Conservation (phyloP, 2,797 vertebrate genomes). For the Eleutherodactylus coqui region DNA sequence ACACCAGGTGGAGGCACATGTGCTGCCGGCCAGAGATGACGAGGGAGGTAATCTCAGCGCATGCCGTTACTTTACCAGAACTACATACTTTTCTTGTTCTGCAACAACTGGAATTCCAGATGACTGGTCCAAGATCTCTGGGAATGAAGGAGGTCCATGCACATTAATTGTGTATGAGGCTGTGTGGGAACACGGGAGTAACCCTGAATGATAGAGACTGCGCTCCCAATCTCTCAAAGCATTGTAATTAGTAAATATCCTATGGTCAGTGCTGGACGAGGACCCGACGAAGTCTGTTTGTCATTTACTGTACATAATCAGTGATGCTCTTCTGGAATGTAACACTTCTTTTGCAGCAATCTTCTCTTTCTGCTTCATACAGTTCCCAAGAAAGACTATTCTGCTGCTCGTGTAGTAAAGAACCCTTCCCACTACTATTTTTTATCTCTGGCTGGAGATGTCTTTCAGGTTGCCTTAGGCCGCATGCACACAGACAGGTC, state of each 20-base stretch:
- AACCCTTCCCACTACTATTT: no score
- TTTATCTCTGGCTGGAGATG: no score
- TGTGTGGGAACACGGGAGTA: neutral
- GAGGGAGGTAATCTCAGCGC: neutral
- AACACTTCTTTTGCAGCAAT: no score
- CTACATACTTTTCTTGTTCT: neutral
- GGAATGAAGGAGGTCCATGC: neutral
- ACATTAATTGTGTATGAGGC: constrained; percentile 23
- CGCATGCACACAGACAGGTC: no score
- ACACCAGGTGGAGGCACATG: no score
- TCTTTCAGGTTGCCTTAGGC: no score
- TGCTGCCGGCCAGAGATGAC: no score
- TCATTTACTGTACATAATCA: no score
- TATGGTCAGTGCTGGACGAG: neutral
- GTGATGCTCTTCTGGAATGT: no score
- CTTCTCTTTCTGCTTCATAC: no score
- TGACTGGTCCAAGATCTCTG: constrained; percentile 13
- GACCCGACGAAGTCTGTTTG: neutral
- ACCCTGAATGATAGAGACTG: neutral
- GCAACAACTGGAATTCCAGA: constrained; percentile 25
- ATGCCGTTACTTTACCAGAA: constrained; percentile 10
- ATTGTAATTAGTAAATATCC: neutral
- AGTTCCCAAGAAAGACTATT: no score
- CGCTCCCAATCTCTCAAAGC: neutral
- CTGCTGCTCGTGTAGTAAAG: no score